Evolutionary conservation across 1,140 invertebrate species (phyloP).

Genomic region (Agrypnia vestita): DNA sequence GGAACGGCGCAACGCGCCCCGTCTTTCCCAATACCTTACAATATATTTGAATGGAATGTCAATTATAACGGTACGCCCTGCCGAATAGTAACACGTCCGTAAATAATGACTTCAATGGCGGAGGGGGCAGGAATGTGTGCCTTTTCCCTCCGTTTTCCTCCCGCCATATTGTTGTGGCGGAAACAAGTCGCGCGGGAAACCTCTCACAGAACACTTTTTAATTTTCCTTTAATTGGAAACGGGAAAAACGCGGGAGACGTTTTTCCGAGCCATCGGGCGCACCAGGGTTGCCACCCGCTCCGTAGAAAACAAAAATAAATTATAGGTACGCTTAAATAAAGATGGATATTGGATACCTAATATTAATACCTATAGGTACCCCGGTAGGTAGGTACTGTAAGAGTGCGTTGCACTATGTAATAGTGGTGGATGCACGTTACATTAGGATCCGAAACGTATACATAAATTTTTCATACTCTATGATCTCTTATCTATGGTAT

Average conservation of each 20-base stretch:
- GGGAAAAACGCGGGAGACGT: slow-evolving; percentile 20
- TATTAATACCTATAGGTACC: no score
- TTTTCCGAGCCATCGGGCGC: slow-evolving; percentile 28
- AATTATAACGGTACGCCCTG: slow-evolving; percentile 61
- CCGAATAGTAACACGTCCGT: slow-evolving; percentile 60
- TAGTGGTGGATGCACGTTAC: no score
- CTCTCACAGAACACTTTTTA: slow-evolving; percentile 40
- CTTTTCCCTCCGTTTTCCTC: not conserved
- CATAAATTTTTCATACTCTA: no score
- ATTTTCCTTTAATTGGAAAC: slow-evolving; percentile 44
- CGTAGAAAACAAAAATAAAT: no score
- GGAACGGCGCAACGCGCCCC: not conserved
- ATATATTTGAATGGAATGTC: slow-evolving; percentile 62
- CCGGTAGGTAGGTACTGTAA: no score
- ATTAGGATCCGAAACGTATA: no score
- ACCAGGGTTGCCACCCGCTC: not conserved
- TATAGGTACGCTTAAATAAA: no score
- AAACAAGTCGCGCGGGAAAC: slow-evolving; percentile 29
- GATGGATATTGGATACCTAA: no score
- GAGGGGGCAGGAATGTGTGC: slow-evolving; percentile 45
- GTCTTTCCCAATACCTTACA: slow-evolving; percentile 53
- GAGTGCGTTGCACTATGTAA: no score
- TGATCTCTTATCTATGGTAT: no score
- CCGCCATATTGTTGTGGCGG: slow-evolving; percentile 14
- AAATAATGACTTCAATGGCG: slow-evolving; percentile 59